Conservation (phyloP, 2,113 vertebrate species). For the Stigmatopora nigra region DNA sequence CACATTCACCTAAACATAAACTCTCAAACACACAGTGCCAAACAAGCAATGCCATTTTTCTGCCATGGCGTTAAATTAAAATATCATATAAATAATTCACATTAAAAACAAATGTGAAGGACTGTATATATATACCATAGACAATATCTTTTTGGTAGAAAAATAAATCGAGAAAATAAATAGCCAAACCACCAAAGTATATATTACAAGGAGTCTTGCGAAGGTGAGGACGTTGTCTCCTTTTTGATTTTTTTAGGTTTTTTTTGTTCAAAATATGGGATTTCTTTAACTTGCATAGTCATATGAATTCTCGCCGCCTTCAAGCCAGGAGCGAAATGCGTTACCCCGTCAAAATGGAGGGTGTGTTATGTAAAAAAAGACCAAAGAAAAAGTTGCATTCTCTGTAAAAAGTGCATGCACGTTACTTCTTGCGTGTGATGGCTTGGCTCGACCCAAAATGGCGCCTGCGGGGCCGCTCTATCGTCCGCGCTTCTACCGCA, state of each 20-base stretch:
- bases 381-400: conserved; percentile 60
- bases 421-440: conserved; percentile 55
- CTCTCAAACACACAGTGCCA: conserved; percentile 44
- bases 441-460: conserved; percentile 15
- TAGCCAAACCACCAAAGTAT: conserved; percentile 47
- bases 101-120: conserved; percentile 38
- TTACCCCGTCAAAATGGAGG: conserved; percentile 38
- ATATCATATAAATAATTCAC: conserved; percentile 55
- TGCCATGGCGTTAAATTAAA: conserved; percentile 41
- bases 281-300: conserved; percentile 73
- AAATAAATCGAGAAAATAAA: conserved; percentile 62
- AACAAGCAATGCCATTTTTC: conserved; percentile 46
- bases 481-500: conserved; percentile 61
- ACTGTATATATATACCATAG: conserved; percentile 20
- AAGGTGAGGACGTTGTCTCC: conserved; percentile 35
- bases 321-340: conserved; percentile 40
- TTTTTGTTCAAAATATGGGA: conserved; percentile 30
- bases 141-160: conserved; percentile 52
- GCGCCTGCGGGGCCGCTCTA: conserved; percentile 40
- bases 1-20: conserved; percentile 49
- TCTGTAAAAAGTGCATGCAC: conserved; percentile 71
- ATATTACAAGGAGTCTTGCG: conserved; percentile 46
- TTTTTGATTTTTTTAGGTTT: conserved; percentile 14
- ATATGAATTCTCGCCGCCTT: conserved; percentile 55
- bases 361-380: conserved; percentile 27